A percentile compares a stretch with the other conserved stretches of the same genome.
Evolutionary conservation across 2,113 vertebrate species (phyloP).

Genomic region (Cricetomys ansorgei): DNA sequence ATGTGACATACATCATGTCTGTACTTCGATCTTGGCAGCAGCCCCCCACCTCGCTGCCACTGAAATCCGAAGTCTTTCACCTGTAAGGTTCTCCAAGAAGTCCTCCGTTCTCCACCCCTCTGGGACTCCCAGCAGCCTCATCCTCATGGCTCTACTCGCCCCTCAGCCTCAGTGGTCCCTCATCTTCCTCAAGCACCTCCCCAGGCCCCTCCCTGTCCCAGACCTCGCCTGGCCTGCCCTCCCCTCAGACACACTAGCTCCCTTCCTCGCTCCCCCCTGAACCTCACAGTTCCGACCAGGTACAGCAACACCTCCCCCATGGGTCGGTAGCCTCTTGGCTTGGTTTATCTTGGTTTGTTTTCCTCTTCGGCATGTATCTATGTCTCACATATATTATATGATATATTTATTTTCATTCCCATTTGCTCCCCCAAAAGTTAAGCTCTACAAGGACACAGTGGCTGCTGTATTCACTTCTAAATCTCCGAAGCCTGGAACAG

Average conservation of each 20-base stretch:
- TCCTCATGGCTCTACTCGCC: too few relatives aligned
- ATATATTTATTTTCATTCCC: neutral
- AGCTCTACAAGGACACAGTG: neutral
- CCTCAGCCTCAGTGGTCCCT: neutral
- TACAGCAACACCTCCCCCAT: neutral
- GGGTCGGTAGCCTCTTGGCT: neutral
- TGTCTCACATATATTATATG: neutral
- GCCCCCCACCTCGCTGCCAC: neutral
- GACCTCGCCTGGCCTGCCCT: neutral
- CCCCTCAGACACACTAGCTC: accelerated
- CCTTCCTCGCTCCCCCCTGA: too few relatives aligned
- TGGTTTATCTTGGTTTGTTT: neutral
- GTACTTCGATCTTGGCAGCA: neutral
- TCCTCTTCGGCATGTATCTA: neutral
- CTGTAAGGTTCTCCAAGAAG: neutral
- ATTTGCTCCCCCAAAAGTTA: neutral
- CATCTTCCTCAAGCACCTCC: neutral
- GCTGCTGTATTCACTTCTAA: neutral
- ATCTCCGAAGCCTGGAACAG: neutral
- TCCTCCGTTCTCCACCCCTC: too few relatives aligned
- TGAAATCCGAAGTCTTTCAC: neutral
- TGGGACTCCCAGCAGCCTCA: neutral
- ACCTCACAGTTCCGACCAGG: neutral
- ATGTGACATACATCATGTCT: neutral
- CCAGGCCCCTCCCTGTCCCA: neutral